Conservation (phyloP, 2,113 vertebrate genomes). For the Ellobius talpinus region DNA sequence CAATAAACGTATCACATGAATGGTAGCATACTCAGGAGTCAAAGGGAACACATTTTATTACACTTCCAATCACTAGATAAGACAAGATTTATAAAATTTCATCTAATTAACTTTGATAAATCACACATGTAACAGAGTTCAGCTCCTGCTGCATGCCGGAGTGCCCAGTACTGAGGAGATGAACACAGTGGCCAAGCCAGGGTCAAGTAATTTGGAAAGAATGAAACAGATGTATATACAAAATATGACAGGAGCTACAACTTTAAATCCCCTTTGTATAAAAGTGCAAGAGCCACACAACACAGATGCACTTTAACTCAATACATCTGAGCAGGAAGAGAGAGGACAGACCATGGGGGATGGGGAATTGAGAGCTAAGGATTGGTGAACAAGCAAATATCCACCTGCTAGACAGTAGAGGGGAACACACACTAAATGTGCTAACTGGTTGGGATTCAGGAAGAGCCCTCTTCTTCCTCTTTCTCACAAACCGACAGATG, state of each 20-base stretch:
- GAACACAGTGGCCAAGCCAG: background rate
- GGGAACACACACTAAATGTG: background rate
- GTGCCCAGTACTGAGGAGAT: background rate
- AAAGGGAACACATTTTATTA: background rate
- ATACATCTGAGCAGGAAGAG: background rate
- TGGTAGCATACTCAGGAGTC: background rate
- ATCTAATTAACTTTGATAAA: background rate
- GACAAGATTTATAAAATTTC: conserved; percentile 19
- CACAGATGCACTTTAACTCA: too few relatives aligned
- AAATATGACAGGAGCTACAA: background rate
- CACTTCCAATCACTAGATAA: background rate
- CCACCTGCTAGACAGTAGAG: background rate
- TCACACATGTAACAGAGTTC: rapidly evolving
- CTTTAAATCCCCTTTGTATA: background rate
- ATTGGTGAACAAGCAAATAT: background rate
- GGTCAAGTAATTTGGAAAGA: rapidly evolving
- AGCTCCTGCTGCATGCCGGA: rapidly evolving
- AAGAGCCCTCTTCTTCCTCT: background rate
- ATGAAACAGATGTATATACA: background rate
- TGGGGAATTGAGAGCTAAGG: background rate
- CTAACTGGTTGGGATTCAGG: rapidly evolving
- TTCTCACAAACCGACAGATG: background rate
- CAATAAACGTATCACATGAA: conserved; percentile 15
- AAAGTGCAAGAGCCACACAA: rapidly evolving
- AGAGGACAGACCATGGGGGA: too few relatives aligned